Evolutionary conservation across 2,797 vertebrate genomes (phyloP), one percentile per base, ranked within the genome.

Genomic region (Heteromormyrus szaboi): DNA sequence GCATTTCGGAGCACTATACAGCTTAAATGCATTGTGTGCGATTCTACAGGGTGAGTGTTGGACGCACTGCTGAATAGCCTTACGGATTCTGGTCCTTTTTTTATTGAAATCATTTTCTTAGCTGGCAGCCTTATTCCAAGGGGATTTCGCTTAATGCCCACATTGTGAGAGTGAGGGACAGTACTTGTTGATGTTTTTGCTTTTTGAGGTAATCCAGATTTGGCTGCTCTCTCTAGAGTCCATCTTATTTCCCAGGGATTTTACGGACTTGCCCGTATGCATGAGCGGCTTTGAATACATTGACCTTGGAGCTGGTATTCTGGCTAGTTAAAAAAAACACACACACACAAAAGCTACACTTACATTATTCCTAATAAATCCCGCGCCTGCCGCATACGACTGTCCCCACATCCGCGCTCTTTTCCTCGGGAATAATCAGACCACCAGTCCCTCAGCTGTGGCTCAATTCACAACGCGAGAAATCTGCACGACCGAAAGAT

Each of bases 201-300:
- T 59, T 86, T 86, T 51, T 51, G 85, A 86, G 50, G 51, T 86
- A 86, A 86, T 86, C 85, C 85, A 37, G 51, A 86, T 86, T 86
- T 86, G 50, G 14, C 85, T 2, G 9, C 29, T 86, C 17, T 44
- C 53, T 56, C 11, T 17, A 41, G 25, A 19, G 22, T 37, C 85
- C 33, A 50, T 51, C 85, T 86, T 59, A 56, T 86, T 54, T 56
- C 53, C 85, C 50, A 59, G 85, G 85, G 50, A 54, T 56, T 54
- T 56, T 59, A 50, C 8, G 14, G 85, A 86, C 85, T 54, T 41
- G 33, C 1, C 50, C 3, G 33, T 9, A 86, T 59, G 85, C 85
- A 59, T 53, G 85, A 54, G 29, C 7, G 12, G 53, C 85, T 51
- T 86, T 86, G 53, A 86, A 86, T 56, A n/a, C 85, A 37, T 56